These are phyloP conservation scores for Hypomecis atomaria DNA, from an alignment of 2,888 invertebrate genomes.

Conservation along the genomic window DNA sequence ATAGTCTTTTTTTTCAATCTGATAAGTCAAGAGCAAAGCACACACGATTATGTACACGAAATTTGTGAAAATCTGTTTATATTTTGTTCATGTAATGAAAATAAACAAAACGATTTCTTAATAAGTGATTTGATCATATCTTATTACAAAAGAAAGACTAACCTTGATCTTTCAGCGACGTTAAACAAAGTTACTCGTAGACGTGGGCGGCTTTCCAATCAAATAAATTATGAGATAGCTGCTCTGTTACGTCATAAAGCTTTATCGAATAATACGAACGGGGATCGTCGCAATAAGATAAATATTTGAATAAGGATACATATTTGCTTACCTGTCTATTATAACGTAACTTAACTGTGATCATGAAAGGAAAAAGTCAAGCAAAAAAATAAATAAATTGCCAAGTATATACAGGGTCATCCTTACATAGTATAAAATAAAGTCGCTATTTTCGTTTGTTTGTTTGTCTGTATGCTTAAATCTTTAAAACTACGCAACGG, in stretches of 20 bases:
- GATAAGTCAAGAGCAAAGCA: background rate
- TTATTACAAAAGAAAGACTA: background rate
- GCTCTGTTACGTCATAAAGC: background rate
- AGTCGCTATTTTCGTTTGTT: no score
- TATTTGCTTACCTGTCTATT: no score
- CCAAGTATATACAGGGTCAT: no score
- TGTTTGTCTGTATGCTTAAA: no score
- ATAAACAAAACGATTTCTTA: background rate
- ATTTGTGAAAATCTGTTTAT: background rate
- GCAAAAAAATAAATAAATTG: no score
- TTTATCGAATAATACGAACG: background rate
- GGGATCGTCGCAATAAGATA: background rate
- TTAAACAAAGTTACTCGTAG: slow-evolving; percentile 1
- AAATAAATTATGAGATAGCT: slow-evolving; percentile 10
- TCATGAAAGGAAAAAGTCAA: no score
- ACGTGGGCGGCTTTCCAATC: slow-evolving; percentile 2
- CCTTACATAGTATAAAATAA: no score
- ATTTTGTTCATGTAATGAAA: background rate
- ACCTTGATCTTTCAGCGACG: slow-evolving; percentile 9
- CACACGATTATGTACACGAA: background rate
- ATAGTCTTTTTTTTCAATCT: background rate
- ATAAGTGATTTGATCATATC: slow-evolving; percentile 1
- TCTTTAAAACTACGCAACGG: no score
- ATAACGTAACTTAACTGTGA: no score
- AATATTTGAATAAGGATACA: no score